Evolutionary conservation across 2,888 invertebrate species (phyloP).

Genomic region (Drosophila gaucha): DNA sequence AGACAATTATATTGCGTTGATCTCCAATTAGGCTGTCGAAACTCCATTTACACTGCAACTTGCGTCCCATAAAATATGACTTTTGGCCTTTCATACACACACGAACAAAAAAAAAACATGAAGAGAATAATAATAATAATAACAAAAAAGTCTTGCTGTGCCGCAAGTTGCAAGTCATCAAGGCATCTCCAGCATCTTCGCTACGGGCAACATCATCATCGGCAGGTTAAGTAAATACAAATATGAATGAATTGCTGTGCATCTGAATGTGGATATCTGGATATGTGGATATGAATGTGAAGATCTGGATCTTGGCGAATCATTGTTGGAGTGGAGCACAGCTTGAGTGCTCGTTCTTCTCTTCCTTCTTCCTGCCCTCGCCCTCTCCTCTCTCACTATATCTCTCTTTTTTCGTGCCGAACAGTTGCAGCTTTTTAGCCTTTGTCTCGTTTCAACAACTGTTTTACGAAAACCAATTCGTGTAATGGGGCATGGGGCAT

Average conservation of each 20-base stretch:
- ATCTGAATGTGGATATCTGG: conserved; percentile 25
- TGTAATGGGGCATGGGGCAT: conserved; percentile 41
- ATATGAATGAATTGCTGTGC: conserved; percentile 73
- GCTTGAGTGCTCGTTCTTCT: conserved; percentile 50
- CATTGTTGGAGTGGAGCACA: conserved; percentile 67
- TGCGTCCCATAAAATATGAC: conserved; percentile 67
- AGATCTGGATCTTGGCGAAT: conserved; percentile 70
- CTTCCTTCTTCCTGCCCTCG: conserved; percentile 24
- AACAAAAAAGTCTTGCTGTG: conserved; percentile 49
- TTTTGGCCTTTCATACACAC: conserved; percentile 49
- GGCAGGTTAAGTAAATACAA: conserved; percentile 75
- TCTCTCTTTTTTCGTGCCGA: no score
- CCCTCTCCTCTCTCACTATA: not conserved
- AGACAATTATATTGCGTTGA: conserved; percentile 78
- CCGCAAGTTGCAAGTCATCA: conserved; percentile 68
- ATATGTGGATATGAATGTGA: conserved; percentile 34
- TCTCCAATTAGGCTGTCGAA: conserved; percentile 82
- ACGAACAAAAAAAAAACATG: conserved; percentile 17
- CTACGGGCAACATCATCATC: conserved; percentile 53
- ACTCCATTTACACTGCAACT: conserved; percentile 78
- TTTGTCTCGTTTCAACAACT: conserved; percentile 41
- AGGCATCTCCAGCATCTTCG: conserved; percentile 57
- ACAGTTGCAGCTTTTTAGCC: conserved; percentile 11
- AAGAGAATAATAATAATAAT: conserved; percentile 15
- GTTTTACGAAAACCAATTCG: conserved; percentile 54